Evolutionary conservation across 2,888 invertebrate genomes (phyloP), one percentile per base, ranked within the genome.

Genomic region (Melanotus villosus): DNA sequence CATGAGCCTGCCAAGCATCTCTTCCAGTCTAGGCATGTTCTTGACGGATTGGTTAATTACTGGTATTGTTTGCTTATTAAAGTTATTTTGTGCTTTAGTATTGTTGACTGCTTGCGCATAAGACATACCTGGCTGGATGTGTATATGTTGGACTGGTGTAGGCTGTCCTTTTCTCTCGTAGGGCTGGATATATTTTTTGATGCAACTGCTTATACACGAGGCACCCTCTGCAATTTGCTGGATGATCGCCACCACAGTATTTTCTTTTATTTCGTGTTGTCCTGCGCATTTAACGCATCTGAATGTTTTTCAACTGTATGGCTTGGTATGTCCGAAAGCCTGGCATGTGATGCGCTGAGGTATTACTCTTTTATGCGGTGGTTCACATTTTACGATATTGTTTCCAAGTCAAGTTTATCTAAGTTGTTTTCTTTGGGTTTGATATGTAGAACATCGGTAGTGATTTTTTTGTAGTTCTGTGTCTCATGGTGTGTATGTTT

Each of bases 101-200:
- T 60, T 60, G 60, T 47, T 60, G 14, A 23, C 19, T 60, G 30
- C 21, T 60, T 60, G 60, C 19, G 47, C 60, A 30, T 26, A 59
- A 0, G 23, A 26, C 18, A 60, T 45, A 41, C 47, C 47, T 47
- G 47, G 26, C 18, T 47, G 47, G 12, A 43, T 45, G 4, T 26
- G 26, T 3, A 26, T 26, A 26, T 26, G 26, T 26, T 26, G 26
- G 26, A 5, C 7, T 18, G 34, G 12, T 43, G 30, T 30, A 30
- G 1, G 12, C 38, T 60, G 60, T 45, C 26, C 23, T n/a, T 16
- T 19, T 23, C 26, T 23, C 23, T 50, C 19, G n/a, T 23, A 50
- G 12, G 26, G 50, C 26, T 26, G 26, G 26, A 26, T 43, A 43
- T 43, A 43, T 3, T 43, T 43, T 43, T 43, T 43, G 43, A 7